Percentiles rank a stretch among this genome's conserved stretches.
Conservation (phyloP, 1,140 invertebrate species). For the Tetranychus urticae region DNA sequence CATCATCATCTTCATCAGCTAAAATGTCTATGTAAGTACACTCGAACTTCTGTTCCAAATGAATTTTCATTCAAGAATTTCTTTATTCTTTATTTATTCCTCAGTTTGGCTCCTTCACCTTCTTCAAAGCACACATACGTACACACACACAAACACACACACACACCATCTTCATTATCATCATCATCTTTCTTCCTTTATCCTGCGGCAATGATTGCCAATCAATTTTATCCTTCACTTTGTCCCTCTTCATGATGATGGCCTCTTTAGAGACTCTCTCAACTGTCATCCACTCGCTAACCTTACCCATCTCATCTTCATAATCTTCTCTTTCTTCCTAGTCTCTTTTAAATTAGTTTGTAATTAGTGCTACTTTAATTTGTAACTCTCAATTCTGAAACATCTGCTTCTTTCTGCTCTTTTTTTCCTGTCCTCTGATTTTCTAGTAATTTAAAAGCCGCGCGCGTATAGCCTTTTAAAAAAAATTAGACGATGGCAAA, state of each 20-base stretch:
- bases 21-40: too few species aligned
- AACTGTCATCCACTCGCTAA: neutral
- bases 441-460: too few species aligned
- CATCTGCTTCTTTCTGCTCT: neutral
- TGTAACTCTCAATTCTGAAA: neutral
- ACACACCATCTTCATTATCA: neutral
- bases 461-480: too few species aligned
- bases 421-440: neutral
- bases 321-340: neutral
- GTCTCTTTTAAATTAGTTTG: neutral
- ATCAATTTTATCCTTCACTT: slow-evolving; percentile 29
- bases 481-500: too few species aligned
- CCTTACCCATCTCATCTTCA: neutral
- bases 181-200: neutral
- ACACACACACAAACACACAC: too few species aligned
- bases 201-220: slow-evolving; percentile 21
- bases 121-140: too few species aligned
- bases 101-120: too few species aligned
- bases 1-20: too few species aligned
- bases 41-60: too few species aligned
- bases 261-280: neutral
- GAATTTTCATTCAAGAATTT: too few species aligned
- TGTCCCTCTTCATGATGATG: slow-evolving; percentile 31
- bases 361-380: neutral
- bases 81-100: too few species aligned